These are phyloP conservation scores for Petromus typicus DNA, from an alignment of 2,113 vertebrate species.

Conservation along the genomic window DNA sequence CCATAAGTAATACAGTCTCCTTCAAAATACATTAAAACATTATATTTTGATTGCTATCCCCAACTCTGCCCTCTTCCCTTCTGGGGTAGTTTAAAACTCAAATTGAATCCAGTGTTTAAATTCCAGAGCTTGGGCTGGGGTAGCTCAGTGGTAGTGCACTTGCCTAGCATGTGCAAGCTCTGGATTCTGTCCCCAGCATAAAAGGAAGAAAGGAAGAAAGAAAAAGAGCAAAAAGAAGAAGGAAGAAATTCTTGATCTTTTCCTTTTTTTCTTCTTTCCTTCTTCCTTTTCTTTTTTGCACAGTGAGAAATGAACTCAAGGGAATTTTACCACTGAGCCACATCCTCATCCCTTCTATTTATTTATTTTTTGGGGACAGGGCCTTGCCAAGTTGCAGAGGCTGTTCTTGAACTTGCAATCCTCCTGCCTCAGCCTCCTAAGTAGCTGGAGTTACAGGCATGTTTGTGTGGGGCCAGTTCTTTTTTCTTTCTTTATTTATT, in stretches of 20 bases:
- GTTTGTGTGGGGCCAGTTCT: neutral
- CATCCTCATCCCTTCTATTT: neutral
- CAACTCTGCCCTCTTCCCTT: neutral
- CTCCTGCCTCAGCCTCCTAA: neutral
- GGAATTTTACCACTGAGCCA: neutral
- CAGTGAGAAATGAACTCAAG: neutral
- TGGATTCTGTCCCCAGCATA: neutral
- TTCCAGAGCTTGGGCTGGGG: neutral
- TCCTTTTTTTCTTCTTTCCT: neutral
- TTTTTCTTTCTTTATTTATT: no score
- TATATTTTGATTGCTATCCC: neutral
- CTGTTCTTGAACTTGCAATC: neutral
- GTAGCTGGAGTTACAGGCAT: neutral
- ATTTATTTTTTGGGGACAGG: neutral
- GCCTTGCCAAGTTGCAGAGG: neutral
- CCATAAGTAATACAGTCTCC: neutral
- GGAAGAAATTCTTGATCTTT: neutral
- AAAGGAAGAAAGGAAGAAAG: neutral
- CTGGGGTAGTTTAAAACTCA: neutral
- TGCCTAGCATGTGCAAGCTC: neutral
- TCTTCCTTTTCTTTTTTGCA: neutral
- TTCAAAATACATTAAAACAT: constrained; percentile 29
- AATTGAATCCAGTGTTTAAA: neutral
- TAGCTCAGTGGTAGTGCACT: neutral
- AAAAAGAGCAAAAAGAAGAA: neutral